Percentiles rank a stretch among this genome's conserved stretches.
Evolutionary conservation across 2,113 vertebrate genomes (phyloP).

Genomic region (Willisornis vidua): DNA sequence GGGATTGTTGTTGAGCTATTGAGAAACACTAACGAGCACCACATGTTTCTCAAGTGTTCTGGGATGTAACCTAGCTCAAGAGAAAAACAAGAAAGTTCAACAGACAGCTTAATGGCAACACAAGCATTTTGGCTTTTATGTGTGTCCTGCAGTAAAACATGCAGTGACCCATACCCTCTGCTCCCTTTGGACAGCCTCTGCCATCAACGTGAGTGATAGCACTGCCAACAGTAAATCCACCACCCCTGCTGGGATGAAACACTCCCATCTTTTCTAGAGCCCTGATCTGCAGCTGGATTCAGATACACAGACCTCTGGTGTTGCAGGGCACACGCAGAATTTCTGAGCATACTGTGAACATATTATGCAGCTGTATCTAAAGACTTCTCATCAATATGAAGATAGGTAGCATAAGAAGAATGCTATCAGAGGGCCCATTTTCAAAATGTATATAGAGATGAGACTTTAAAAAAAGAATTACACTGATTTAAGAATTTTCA

Average conservation of each 20-base stretch:
- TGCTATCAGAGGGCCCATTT: not conserved
- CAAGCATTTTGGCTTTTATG: not conserved
- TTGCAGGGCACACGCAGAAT: not conserved
- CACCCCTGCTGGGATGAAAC: not conserved
- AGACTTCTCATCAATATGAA: not conserved
- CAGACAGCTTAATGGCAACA: not conserved
- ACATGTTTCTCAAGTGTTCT: slow-evolving; percentile 29
- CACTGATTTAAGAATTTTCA: not conserved
- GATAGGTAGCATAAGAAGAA: not conserved
- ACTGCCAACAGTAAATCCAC: not conserved
- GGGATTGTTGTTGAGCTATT: not conserved
- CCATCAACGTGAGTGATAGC: not conserved
- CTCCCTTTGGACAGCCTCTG: not conserved
- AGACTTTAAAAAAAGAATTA: not conserved
- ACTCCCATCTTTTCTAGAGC: not conserved
- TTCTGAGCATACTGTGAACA: not conserved
- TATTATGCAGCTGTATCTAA: not conserved
- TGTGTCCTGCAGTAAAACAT: not conserved
- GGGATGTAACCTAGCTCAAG: not conserved
- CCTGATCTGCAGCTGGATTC: not conserved
- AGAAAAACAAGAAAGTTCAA: not conserved
- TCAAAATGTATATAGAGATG: not conserved
- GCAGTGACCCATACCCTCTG: not conserved
- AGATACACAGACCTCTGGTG: not conserved
- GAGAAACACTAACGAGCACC: slow-evolving; percentile 60